Conservation (phyloP, 1,140 invertebrate genomes). For the Choristoneura fumiferana region DNA sequence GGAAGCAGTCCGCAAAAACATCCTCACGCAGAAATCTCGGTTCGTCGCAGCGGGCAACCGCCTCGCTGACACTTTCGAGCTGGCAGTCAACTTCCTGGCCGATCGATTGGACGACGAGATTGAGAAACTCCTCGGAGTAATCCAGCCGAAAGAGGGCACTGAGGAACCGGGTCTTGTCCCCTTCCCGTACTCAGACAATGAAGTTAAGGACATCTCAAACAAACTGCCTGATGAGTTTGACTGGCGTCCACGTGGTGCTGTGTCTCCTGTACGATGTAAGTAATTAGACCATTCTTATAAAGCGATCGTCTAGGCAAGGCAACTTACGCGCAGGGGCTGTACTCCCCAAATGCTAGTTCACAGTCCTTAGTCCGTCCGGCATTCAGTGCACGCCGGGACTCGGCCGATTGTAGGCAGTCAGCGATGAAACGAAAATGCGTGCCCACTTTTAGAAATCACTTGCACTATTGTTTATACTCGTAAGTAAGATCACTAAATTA, state of each 20-base stretch:
- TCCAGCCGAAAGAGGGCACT: background rate
- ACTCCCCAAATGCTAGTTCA: too few species aligned
- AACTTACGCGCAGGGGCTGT: too few species aligned
- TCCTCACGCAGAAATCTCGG: slow-evolving; percentile 43
- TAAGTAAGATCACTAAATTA: too few species aligned
- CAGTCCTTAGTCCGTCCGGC: too few species aligned
- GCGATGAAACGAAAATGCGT: too few species aligned
- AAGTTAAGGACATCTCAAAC: slow-evolving; percentile 30
- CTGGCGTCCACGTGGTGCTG: slow-evolving; percentile 53
- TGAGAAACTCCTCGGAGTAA: slow-evolving; percentile 31
- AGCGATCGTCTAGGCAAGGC: too few species aligned
- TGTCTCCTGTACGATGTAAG: slow-evolving; percentile 33
- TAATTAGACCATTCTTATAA: too few species aligned
- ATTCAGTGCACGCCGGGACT: too few species aligned
- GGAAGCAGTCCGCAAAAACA: slow-evolving; percentile 52
- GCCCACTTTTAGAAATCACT: too few species aligned
- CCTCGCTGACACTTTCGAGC: slow-evolving; percentile 39
- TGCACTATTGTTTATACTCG: too few species aligned
- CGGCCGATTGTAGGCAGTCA: too few species aligned
- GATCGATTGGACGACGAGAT: slow-evolving; percentile 46
- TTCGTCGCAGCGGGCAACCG: slow-evolving; percentile 51
- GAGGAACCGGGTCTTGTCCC: slow-evolving; percentile 22
- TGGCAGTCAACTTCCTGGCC: slow-evolving; percentile 40
- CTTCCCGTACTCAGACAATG: slow-evolving; percentile 36
- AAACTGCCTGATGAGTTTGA: slow-evolving; percentile 39